Evolutionary conservation across 2,888 invertebrate species (phyloP).

Genomic region (Orchestes rusci): DNA sequence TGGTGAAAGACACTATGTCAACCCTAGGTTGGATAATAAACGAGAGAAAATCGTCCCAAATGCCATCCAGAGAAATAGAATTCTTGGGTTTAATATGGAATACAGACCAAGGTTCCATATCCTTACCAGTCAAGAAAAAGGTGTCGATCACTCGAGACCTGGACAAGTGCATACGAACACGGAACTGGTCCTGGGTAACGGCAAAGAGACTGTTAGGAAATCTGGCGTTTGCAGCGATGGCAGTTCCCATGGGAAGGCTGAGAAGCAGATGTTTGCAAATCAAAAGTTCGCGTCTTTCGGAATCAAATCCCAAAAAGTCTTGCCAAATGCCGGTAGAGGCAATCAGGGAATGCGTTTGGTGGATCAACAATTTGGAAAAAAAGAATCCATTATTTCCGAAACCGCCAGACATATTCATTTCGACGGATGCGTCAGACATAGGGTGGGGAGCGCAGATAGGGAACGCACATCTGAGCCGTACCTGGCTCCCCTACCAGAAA

Average conservation of each 20-base stretch:
- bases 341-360: background rate
- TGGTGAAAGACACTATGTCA: background rate
- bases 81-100: slow-evolving; percentile 4
- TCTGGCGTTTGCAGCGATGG: slow-evolving; percentile 18
- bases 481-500: background rate
- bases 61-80: background rate
- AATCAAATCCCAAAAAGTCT: background rate
- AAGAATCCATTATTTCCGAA: background rate
- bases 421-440: background rate
- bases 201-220: slow-evolving; percentile 17
- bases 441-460: background rate
- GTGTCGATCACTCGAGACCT: background rate
- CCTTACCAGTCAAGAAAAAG: background rate
- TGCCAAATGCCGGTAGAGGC: background rate
- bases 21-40: slow-evolving; percentile 3
- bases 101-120: slow-evolving; percentile 1
- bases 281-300: background rate
- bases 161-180: background rate
- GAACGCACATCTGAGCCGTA: background rate
- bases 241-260: slow-evolving; percentile 7
- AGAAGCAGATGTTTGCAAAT: background rate
- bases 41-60: background rate
- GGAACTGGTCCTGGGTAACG: background rate
- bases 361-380: background rate
- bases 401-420: background rate